phyloP scores from a whole-genome alignment of 2,797 vertebrate species.

The Scolopax rusticola region DNA sequence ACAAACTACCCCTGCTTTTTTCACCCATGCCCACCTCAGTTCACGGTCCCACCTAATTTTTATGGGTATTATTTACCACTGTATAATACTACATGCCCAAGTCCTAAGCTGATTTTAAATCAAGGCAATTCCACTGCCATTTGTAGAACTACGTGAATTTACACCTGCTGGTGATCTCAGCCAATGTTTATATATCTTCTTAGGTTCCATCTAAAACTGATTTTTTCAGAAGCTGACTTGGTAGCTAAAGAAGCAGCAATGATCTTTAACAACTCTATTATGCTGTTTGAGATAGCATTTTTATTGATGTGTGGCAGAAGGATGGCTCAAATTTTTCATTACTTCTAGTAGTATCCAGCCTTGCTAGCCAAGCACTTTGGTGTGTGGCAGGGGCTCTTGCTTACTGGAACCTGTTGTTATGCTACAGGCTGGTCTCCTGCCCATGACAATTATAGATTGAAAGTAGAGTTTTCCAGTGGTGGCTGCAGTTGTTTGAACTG shows the following conservation, averaged over 20 bases:
- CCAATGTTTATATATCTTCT: conserved; percentile 5
- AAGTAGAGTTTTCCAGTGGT: background rate
- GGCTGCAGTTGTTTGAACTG: background rate
- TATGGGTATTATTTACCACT: background rate
- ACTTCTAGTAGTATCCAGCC: background rate
- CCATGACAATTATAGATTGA: accelerated
- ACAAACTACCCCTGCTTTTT: background rate
- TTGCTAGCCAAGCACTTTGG: background rate
- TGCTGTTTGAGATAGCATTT: background rate
- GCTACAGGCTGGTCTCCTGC: background rate
- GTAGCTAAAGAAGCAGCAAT: conserved; percentile 31
- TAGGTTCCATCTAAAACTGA: background rate
- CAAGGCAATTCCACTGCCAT: background rate
- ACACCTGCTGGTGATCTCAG: background rate
- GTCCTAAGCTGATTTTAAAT: conserved; percentile 23
- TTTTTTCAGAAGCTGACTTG: conserved; percentile 21
- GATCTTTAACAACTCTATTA: conserved; percentile 27
- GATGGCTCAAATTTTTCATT: background rate
- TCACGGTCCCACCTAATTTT: background rate
- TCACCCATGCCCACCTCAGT: no score
- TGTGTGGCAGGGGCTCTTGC: background rate
- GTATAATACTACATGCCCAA: background rate
- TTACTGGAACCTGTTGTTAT: background rate
- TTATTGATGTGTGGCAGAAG: conserved; percentile 24
- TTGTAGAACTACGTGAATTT: background rate